Evolutionary conservation across 2,888 invertebrate species (phyloP).

Genomic region (Tenthredo scrophulariae): DNA sequence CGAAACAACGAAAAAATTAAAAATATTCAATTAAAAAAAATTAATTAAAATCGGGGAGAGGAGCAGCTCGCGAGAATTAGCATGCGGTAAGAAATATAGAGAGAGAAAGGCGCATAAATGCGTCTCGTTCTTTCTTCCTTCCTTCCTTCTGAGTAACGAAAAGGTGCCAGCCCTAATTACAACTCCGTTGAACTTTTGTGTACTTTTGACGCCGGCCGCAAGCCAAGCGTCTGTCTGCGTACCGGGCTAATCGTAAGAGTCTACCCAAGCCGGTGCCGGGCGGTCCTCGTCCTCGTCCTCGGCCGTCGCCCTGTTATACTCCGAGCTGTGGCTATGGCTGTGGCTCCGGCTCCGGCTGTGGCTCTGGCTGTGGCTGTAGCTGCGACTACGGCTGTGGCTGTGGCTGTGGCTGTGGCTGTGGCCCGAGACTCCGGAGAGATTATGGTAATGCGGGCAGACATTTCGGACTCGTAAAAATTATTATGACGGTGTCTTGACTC

Average conservation of each 20-base stretch:
- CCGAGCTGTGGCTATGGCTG: not conserved
- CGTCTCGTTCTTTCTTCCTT: not conserved
- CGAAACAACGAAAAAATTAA: not conserved
- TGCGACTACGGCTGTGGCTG: not conserved
- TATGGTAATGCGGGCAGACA: constrained; percentile 74
- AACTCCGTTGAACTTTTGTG: constrained; percentile 51
- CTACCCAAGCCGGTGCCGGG: not conserved
- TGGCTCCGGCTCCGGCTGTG: not conserved
- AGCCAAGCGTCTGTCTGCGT: constrained; percentile 25
- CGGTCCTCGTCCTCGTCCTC: constrained; percentile 41
- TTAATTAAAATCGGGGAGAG: constrained; percentile 23
- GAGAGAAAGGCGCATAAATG: not conserved
- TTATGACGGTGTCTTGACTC: constrained; percentile 71
- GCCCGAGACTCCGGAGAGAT: constrained; percentile 62
- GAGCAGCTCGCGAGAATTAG: not conserved
- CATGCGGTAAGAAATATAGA: not conserved
- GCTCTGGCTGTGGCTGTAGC: not conserved
- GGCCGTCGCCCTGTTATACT: constrained; percentile 32
- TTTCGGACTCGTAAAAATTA: constrained; percentile 75
- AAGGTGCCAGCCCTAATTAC: constrained; percentile 50
- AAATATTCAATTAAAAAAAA: constrained; percentile 26
- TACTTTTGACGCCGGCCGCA: constrained; percentile 15
- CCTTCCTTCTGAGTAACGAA: constrained; percentile 5
- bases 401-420: not conserved
- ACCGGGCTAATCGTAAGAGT: constrained; percentile 23